Conservation (phyloP, 2,888 invertebrate genomes). For the Orchestes rusci region DNA sequence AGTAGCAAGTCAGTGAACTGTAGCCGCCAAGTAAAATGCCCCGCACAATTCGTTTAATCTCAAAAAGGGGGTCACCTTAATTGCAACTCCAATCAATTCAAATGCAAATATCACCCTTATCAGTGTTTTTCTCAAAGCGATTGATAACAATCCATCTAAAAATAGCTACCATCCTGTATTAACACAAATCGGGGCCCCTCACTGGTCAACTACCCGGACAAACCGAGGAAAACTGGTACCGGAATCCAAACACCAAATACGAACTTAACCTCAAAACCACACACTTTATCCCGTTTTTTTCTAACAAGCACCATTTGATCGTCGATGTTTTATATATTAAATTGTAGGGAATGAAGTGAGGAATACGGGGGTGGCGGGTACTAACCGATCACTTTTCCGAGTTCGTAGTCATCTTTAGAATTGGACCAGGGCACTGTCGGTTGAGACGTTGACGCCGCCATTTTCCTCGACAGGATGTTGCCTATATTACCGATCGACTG, state of each 20-base stretch:
- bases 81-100: conserved; percentile 13
- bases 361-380: conserved; percentile 32
- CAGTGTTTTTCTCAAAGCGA: conserved; percentile 12
- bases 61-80: conserved; percentile 32
- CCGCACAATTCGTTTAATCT: conserved; percentile 30
- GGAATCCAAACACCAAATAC: conserved; percentile 39
- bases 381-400: conserved; percentile 89
- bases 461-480: conserved; percentile 51
- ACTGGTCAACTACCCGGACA: too few relatives aligned
- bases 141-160: conserved; percentile 3
- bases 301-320: conserved; percentile 15
- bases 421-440: conserved; percentile 70
- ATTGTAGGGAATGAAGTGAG: conserved; percentile 17
- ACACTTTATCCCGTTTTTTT: too few relatives aligned
- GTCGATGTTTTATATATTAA: conserved; percentile 19
- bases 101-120: conserved; percentile 20
- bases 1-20: conserved; percentile 25
- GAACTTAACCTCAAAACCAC: conserved; percentile 41
- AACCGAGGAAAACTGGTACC: conserved; percentile 36
- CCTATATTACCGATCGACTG: conserved; percentile 41
- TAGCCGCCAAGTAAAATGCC: conserved; percentile 7
- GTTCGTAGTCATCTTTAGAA: conserved; percentile 84
- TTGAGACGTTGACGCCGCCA: conserved; percentile 51
- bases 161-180: too few relatives aligned
- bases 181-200: too few relatives aligned